phyloP scores from a whole-genome alignment of 2,113 vertebrate genomes.

The Grus americana region DNA sequence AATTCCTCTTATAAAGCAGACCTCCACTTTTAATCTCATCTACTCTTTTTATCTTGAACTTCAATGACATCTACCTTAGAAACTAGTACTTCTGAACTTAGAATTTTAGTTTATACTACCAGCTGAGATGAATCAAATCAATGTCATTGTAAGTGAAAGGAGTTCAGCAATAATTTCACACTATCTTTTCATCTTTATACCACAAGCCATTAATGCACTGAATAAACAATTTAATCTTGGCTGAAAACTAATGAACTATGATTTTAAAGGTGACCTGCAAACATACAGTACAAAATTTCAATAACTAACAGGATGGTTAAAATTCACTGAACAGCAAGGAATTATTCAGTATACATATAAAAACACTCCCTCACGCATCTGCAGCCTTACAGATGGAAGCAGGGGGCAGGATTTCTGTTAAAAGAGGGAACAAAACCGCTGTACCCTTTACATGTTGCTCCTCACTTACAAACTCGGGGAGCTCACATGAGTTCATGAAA shows the following conservation, averaged over 20 bases:
- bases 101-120: slow-evolving; percentile 10
- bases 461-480: background rate
- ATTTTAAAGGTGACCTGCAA: slow-evolving; percentile 58
- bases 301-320: background rate
- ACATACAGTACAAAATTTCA: background rate
- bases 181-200: slow-evolving; percentile 44
- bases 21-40: background rate
- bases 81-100: slow-evolving; percentile 40
- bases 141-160: slow-evolving; percentile 17
- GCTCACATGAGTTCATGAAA: background rate
- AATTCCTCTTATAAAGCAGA: background rate
- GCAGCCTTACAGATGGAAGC: background rate
- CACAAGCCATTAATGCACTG: slow-evolving; percentile 41
- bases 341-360: background rate
- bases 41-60: slow-evolving; percentile 20
- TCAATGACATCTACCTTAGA: slow-evolving; percentile 34
- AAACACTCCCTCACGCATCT: background rate
- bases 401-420: background rate
- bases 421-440: background rate
- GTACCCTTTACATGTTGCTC: background rate
- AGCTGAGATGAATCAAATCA: slow-evolving; percentile 62
- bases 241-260: slow-evolving; percentile 38
- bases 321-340: background rate
- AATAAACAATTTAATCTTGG: slow-evolving; percentile 47
- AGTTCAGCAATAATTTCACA: slow-evolving; percentile 22